These are phyloP conservation scores for Anticlea derivata DNA, from an alignment of 2,888 invertebrate species.

Conservation along the genomic window DNA sequence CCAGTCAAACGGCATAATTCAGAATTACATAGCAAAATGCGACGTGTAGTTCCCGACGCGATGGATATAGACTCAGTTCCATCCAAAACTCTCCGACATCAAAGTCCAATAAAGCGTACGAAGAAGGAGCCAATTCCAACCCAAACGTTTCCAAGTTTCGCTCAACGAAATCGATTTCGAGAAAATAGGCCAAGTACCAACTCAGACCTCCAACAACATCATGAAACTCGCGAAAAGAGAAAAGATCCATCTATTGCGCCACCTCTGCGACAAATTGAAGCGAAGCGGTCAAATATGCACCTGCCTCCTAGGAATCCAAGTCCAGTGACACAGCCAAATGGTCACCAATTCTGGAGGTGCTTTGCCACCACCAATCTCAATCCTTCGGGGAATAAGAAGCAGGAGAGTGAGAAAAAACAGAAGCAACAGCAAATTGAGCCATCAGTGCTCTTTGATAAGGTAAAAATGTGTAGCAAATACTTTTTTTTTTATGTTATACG, in stretches of 20 bases:
- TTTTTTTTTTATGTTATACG: too few species aligned
- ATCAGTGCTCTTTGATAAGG: slow-evolving; percentile 38
- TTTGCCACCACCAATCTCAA: slow-evolving; percentile 18
- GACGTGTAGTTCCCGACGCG: neutral
- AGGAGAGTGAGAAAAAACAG: slow-evolving; percentile 8
- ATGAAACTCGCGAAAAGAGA: neutral
- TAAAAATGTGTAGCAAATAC: too few species aligned
- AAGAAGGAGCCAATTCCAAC: neutral
- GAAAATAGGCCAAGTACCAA: neutral
- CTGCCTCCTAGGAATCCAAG: neutral
- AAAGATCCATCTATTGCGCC: slow-evolving; percentile 14
- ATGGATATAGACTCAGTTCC: slow-evolving; percentile 1
- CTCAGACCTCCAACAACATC: slow-evolving; percentile 3
- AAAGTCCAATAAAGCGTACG: slow-evolving; percentile 2
- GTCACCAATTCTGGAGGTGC: slow-evolving; percentile 7
- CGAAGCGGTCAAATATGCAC: neutral
- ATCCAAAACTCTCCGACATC: neutral
- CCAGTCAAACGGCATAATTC: slow-evolving; percentile 1
- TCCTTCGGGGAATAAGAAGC: slow-evolving; percentile 9
- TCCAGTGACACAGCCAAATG: slow-evolving; percentile 7
- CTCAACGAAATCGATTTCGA: slow-evolving; percentile 6
- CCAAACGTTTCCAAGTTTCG: neutral
- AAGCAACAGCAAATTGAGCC: slow-evolving; percentile 1
- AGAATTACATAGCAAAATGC: neutral
- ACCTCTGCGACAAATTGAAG: neutral